Percentiles rank a stretch among this genome's conserved stretches.
These are phyloP conservation scores for Xenopus borealis DNA, from an alignment of 2,113 vertebrate species.

Conservation along the genomic window DNA sequence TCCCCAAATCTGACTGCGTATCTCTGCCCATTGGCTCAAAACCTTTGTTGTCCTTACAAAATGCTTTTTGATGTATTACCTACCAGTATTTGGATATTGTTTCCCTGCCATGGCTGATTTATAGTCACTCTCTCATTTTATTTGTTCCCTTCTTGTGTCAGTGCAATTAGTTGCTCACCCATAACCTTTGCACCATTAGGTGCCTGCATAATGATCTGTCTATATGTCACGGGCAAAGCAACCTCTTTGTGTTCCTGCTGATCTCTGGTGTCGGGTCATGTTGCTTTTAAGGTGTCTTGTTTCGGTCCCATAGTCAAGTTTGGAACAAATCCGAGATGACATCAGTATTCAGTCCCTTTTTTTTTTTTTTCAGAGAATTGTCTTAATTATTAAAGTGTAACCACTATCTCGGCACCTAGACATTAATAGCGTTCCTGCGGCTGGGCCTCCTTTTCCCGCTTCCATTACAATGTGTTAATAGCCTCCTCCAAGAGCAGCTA, in stretches of 20 bases:
- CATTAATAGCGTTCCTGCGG: slow-evolving; percentile 24
- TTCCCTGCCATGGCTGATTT: too few species aligned
- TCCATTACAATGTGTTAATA: slow-evolving; percentile 28
- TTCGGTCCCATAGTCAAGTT: slow-evolving; percentile 26
- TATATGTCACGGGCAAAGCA: neutral
- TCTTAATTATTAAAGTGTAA: slow-evolving; percentile 48
- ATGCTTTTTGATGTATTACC: too few species aligned
- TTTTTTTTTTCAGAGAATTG: slow-evolving; percentile 20
- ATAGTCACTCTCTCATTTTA: too few species aligned
- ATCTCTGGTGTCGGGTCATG: slow-evolving; percentile 21
- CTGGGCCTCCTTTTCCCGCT: slow-evolving; percentile 25
- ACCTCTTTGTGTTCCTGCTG: neutral
- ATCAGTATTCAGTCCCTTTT: slow-evolving; percentile 50
- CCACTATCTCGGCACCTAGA: slow-evolving; percentile 39
- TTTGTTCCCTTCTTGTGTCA: too few species aligned
- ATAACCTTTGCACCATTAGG: neutral
- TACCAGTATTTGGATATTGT: too few species aligned
- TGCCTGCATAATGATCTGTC: neutral
- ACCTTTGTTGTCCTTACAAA: too few species aligned
- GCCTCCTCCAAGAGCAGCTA: slow-evolving; percentile 7
- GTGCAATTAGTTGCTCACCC: neutral
- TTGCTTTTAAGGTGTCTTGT: slow-evolving; percentile 32
- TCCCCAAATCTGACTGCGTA: too few species aligned
- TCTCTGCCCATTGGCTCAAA: too few species aligned
- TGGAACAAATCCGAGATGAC: slow-evolving; percentile 35